Evolutionary conservation across 2,113 vertebrate genomes (phyloP).

Genomic region (Heterochromis multidens): DNA sequence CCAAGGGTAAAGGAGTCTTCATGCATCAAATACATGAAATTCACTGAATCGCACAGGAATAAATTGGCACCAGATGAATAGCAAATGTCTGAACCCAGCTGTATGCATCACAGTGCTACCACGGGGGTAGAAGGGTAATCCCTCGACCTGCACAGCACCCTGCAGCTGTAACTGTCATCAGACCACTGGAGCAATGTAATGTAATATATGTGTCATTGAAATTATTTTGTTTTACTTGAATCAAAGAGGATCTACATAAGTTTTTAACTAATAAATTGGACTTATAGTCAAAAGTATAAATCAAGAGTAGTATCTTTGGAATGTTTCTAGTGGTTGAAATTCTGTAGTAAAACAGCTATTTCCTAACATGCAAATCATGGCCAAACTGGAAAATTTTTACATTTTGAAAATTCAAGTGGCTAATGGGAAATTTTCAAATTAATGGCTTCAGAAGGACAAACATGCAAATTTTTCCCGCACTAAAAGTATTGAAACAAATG

Average conservation of each 20-base stretch:
- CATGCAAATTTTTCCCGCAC: neutral
- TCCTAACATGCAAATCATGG: neutral
- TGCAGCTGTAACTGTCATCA: neutral
- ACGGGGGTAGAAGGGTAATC: neutral
- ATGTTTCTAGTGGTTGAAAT: neutral
- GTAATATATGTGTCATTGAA: neutral
- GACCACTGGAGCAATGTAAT: neutral
- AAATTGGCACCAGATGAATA: neutral
- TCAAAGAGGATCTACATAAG: neutral
- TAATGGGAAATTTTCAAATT: neutral
- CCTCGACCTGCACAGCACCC: neutral
- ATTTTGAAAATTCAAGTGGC: no score
- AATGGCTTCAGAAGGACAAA: neutral
- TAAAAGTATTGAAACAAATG: fast-evolving
- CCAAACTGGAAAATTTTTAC: neutral
- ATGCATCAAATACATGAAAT: neutral
- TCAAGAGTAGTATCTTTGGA: neutral
- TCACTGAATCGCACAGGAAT: neutral
- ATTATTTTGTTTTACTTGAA: no score
- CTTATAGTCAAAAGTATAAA: neutral
- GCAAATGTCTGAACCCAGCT: neutral
- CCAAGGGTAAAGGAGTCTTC: neutral
- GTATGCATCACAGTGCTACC: neutral
- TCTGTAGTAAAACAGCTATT: neutral
- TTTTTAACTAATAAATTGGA: neutral